phyloP scores from a whole-genome alignment of 2,113 vertebrate species.

The Bubo bubo region DNA sequence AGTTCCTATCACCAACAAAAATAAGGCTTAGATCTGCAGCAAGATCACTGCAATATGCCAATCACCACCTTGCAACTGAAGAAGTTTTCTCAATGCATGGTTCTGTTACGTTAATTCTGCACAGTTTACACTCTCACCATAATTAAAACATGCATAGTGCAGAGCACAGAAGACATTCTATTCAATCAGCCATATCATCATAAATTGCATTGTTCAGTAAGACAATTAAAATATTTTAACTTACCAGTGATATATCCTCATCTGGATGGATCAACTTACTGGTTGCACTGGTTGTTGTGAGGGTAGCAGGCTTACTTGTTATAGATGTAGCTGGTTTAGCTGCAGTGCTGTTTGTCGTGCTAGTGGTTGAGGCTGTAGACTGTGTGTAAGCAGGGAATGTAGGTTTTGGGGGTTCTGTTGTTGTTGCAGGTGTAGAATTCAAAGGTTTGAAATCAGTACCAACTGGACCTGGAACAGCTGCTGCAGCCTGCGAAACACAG shows the following conservation, averaged over 20 bases:
- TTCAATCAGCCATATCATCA: background rate
- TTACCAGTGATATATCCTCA: conserved; percentile 99
- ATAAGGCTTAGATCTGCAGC: background rate
- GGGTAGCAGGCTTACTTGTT: conserved; percentile 97
- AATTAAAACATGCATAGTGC: background rate
- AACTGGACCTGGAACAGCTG: conserved; percentile 85
- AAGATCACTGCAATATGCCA: background rate
- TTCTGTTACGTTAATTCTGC: background rate
- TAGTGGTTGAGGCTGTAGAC: conserved; percentile 89
- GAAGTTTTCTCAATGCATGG: background rate
- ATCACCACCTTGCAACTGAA: background rate
- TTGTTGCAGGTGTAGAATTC: conserved; percentile 82
- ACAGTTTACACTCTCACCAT: background rate
- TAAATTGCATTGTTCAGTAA: background rate
- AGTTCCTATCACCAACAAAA: background rate
- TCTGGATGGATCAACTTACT: conserved; percentile 99
- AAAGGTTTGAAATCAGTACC: conserved; percentile 90
- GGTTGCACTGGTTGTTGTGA: conserved; percentile 98
- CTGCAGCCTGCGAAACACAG: conserved; percentile 85
- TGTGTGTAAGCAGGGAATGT: conserved; percentile 99
- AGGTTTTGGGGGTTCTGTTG: conserved; percentile 91
- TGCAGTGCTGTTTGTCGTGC: conserved; percentile 92
- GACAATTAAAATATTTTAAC: conserved; percentile 66
- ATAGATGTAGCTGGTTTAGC: conserved; percentile 93
- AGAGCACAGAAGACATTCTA: background rate